Conservation (phyloP, 2,888 invertebrate species). For the Rhorus exstirpatorius region DNA sequence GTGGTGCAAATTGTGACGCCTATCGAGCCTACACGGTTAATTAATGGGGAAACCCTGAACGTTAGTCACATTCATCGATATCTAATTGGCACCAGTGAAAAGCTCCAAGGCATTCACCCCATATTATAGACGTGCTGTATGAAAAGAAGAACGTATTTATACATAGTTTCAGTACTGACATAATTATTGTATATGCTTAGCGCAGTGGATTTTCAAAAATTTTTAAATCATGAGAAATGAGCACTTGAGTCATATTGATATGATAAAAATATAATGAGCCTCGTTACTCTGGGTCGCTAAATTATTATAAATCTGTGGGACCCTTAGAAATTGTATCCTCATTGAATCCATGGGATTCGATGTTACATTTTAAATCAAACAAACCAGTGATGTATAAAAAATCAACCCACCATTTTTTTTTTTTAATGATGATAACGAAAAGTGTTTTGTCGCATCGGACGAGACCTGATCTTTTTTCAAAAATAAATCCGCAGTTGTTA, state of each 20-base stretch:
- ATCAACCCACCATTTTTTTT: constrained; percentile 1
- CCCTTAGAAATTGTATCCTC: neutral
- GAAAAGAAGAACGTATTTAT: neutral
- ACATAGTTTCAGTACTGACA: neutral
- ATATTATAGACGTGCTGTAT: neutral
- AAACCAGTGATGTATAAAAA: neutral
- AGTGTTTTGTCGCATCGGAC: too few species aligned
- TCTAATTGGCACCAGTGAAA: constrained; percentile 64
- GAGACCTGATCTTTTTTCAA: too few species aligned
- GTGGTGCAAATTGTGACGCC: constrained; percentile 57
- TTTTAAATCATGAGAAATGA: neutral
- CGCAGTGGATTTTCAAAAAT: neutral
- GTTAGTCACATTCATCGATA: constrained; percentile 77
- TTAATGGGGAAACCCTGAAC: constrained; percentile 74
- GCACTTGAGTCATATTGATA: neutral
- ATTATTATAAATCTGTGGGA: neutral
- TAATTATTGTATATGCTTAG: neutral
- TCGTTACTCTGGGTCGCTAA: neutral
- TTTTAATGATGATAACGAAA: constrained; percentile 6
- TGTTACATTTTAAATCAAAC: neutral
- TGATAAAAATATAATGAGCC: neutral
- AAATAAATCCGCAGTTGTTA: too few species aligned
- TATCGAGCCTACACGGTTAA: constrained; percentile 61
- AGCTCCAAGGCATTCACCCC: neutral
- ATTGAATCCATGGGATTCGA: neutral